A percentile compares a stretch with the other conserved stretches of the same genome.
phyloP scores from a whole-genome alignment of 2,113 vertebrate species.

The Eolophus roseicapilla region DNA sequence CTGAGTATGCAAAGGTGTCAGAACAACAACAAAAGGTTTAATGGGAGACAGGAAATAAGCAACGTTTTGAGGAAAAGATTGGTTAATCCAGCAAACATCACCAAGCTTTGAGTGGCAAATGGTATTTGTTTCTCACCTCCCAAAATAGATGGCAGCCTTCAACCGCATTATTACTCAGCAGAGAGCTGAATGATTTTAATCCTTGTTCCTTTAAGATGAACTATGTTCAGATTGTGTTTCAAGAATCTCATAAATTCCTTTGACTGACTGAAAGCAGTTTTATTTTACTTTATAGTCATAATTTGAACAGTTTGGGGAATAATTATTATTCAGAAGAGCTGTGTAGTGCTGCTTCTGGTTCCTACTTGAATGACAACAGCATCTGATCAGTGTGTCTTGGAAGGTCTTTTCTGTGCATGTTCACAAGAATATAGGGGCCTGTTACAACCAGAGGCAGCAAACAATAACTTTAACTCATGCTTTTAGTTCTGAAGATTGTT shows the following conservation, averaged over 20 bases:
- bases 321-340: neutral
- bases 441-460: neutral
- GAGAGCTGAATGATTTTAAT: neutral
- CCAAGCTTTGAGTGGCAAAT: neutral
- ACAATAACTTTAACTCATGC: accelerated
- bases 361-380: neutral
- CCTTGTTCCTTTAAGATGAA: neutral
- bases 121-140: neutral
- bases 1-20: neutral
- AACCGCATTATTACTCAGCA: neutral
- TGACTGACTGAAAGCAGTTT: neutral
- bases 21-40: neutral
- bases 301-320: neutral
- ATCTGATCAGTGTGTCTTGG: neutral
- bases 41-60: neutral
- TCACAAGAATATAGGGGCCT: neutral
- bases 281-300: neutral
- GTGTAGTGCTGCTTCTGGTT: neutral
- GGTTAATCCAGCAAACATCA: neutral
- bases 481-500: neutral
- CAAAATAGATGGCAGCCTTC: neutral
- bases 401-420: neutral
- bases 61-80: neutral
- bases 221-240: neutral
- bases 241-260: neutral